Conservation (phyloP, 2,113 vertebrate genomes). For the Chauna torquata region DNA sequence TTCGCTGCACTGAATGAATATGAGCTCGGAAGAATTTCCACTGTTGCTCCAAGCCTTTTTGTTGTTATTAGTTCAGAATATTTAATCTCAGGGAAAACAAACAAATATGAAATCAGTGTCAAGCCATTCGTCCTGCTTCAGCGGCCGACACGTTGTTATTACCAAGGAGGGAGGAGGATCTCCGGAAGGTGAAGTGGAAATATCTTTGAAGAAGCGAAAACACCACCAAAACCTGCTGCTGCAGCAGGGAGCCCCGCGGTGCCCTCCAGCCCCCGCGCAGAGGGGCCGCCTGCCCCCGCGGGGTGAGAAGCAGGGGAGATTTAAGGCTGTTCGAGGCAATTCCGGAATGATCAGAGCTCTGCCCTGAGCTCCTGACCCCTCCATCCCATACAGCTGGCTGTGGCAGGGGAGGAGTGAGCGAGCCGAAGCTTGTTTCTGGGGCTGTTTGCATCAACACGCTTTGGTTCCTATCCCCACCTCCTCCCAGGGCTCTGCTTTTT, state of each 20-base stretch:
- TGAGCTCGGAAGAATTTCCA: conserved; percentile 58
- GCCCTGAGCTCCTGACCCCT: not conserved
- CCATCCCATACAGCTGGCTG: rapidly evolving
- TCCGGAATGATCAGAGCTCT: rapidly evolving
- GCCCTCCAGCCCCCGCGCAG: not conserved
- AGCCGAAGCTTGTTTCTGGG: too few species aligned
- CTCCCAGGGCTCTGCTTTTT: too few species aligned
- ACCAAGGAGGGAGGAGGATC: not conserved
- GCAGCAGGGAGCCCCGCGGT: rapidly evolving
- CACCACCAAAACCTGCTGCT: rapidly evolving
- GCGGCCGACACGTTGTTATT: not conserved
- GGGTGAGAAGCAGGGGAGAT: rapidly evolving
- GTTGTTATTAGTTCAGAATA: conserved; percentile 62
- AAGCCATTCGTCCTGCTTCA: not conserved
- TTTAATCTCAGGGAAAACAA: conserved; percentile 58
- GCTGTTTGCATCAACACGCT: too few species aligned
- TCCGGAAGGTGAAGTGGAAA: not conserved
- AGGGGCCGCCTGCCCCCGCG: too few species aligned
- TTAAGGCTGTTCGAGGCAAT: not conserved
- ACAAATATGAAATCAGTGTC: not conserved
- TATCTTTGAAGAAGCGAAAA: not conserved
- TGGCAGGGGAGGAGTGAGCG: not conserved
- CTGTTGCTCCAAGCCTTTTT: conserved; percentile 43
- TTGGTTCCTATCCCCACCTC: too few species aligned
- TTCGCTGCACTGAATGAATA: conserved; percentile 7